Evolutionary conservation across 2,797 vertebrate species (phyloP), one percentile per base, ranked within the genome.

Genomic region (Astyanax mexicanus): DNA sequence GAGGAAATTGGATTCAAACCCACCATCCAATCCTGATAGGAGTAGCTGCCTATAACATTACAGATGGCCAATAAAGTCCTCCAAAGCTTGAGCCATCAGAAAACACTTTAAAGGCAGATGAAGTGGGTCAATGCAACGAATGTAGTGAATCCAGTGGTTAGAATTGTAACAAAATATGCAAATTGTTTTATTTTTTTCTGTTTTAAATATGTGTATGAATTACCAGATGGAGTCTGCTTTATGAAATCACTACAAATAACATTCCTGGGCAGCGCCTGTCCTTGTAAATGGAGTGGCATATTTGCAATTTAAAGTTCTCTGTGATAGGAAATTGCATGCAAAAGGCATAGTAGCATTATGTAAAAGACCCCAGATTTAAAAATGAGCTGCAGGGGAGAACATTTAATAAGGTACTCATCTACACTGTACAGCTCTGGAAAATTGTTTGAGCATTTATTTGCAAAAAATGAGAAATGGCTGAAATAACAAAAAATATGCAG

Each of bases 321-420:
- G 81, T 83, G 84, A 88, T 89, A 81, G 79, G 86, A 84, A 86
- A 90, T 87, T 89, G 84, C 86, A 92, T 91, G 91, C 88, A 92
- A 91, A 83, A 89, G 88, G 83, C 79, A 77, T 69, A 44, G 62
- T 73, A 77, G 71, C 25, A 42, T 81, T 86, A 89, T 90, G 86
- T 89, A 92, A 88, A 90, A 87, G 79, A 86, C 81, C 78, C 23
- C 27, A 74, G 66, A 81, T 88, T 88, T 87, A 85, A 88, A 79
- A 90, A 90, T 86, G 79, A 80, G 82, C 81, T 62, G 19, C n/a
- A 58, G 11, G 19, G 23, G 7, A 17, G n/a, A n/a, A n/a, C n/a
- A n/a, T n/a, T n/a, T n/a, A n/a, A n/a, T n/a, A n/a, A n/a, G n/a
- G n/a, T n/a, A n/a, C n/a, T n/a, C n/a, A n/a, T n/a, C n/a, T n/a